Evolutionary conservation across 2,113 vertebrate genomes (phyloP).

Genomic region (Chitala chitala): DNA sequence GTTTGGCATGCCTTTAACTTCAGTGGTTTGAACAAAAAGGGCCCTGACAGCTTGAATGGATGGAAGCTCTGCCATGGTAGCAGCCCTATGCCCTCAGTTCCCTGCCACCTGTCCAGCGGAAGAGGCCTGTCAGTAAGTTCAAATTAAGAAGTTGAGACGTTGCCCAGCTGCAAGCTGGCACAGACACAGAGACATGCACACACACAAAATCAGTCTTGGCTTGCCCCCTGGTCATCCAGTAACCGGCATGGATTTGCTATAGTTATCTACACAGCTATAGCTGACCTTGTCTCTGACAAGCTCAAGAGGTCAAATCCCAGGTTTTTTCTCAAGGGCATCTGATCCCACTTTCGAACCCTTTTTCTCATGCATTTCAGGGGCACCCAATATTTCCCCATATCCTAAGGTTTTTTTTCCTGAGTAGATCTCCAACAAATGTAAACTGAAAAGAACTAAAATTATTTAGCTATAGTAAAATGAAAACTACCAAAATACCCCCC

Average conservation of each 20-base stretch:
- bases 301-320: not conserved
- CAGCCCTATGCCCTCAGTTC: conserved; percentile 43
- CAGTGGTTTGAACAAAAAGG: conserved; percentile 70
- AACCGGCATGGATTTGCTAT: not conserved
- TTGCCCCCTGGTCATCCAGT: not conserved
- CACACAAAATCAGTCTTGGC: not conserved
- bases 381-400: too few species aligned
- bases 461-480: not conserved
- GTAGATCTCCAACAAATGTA: too few species aligned
- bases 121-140: conserved; percentile 10
- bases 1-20: conserved; percentile 56
- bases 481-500: not conserved
- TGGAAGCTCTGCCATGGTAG: conserved; percentile 56
- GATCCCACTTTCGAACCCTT: too few species aligned
- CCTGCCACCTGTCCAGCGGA: conserved; percentile 35
- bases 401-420: too few species aligned
- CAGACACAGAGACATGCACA: conserved; percentile 12
- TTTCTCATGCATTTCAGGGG: too few species aligned
- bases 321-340: conserved; percentile 1
- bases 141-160: conserved; percentile 5
- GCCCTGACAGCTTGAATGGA: conserved; percentile 61
- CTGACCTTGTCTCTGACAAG: not conserved
- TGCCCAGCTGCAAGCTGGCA: conserved; percentile 19
- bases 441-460: not conserved
- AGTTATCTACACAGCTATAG: conserved; percentile 4